Evolutionary conservation across 2,888 invertebrate species (phyloP).

Genomic region (Idaea straminata): DNA sequence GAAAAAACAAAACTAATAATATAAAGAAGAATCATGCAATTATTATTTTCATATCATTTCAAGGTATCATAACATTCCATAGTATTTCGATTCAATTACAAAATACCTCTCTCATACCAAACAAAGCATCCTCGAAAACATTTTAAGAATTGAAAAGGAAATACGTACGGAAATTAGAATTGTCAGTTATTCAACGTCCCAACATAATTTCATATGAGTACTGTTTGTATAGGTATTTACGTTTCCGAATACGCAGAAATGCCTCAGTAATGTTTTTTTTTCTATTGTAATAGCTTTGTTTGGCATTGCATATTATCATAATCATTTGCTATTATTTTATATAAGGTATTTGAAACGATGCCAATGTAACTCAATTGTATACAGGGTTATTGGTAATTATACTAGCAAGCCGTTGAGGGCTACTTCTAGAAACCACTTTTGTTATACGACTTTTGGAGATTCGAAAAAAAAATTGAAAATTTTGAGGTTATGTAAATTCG

Average conservation of each 20-base stretch:
- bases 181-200: constrained; percentile 36
- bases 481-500: too few species aligned
- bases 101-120: constrained; percentile 7
- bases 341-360: constrained; percentile 9
- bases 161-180: constrained; percentile 51
- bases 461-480: too few species aligned
- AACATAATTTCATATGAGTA: constrained; percentile 31
- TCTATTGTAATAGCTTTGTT: constrained; percentile 6
- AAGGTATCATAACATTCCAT: neutral
- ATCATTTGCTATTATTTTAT: constrained; percentile 10
- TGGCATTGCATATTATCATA: constrained; percentile 9
- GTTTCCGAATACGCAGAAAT: constrained; percentile 22
- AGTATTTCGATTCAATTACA: constrained; percentile 9
- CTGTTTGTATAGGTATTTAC: constrained; percentile 25
- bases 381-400: too few species aligned
- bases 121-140: constrained; percentile 7
- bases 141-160: constrained; percentile 25
- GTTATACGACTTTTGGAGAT: too few species aligned
- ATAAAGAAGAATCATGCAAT: too few species aligned
- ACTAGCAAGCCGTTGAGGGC: too few species aligned
- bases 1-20: too few species aligned
- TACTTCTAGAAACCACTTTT: too few species aligned
- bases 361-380: constrained; percentile 3
- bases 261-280: constrained; percentile 6
- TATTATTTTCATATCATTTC: neutral